These are phyloP conservation scores for Lucilia cuprina DNA, from an alignment of 1,140 invertebrate genomes.

Conservation along the genomic window DNA sequence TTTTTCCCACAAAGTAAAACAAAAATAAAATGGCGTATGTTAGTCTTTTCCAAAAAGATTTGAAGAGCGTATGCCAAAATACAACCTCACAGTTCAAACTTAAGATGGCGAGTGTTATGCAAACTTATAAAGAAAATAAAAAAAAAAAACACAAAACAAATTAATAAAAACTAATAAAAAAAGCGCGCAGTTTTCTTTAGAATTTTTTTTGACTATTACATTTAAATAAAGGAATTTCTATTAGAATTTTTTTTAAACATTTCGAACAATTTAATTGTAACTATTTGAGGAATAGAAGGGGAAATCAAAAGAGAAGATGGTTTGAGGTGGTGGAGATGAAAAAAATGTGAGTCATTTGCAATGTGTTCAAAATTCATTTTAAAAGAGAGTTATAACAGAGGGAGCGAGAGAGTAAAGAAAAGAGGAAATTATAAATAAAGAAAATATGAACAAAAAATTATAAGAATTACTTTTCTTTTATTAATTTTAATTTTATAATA, in stretches of 20 bases:
- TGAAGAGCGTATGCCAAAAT: too few species aligned
- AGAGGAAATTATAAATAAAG: conserved; percentile 4
- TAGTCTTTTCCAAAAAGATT: background rate
- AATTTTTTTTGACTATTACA: background rate
- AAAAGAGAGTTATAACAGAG: background rate
- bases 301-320: background rate
- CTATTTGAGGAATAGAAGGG: background rate
- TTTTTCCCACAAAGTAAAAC: too few species aligned
- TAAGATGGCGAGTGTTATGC: background rate
- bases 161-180: background rate
- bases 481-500: background rate
- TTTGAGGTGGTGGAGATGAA: background rate
- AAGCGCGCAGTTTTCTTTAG: conserved; percentile 40
- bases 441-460: background rate
- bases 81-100: background rate
- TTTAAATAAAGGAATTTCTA: background rate
- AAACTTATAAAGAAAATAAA: conserved; percentile 25
- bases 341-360: background rate
- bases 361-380: background rate
- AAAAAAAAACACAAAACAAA: background rate
- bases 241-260: background rate
- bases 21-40: too few species aligned
- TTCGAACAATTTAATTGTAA: background rate
- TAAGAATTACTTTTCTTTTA: background rate
- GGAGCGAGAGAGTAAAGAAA: background rate